Conservation (phyloP, 1,140 invertebrate species). For the Streblospio benedicti region DNA sequence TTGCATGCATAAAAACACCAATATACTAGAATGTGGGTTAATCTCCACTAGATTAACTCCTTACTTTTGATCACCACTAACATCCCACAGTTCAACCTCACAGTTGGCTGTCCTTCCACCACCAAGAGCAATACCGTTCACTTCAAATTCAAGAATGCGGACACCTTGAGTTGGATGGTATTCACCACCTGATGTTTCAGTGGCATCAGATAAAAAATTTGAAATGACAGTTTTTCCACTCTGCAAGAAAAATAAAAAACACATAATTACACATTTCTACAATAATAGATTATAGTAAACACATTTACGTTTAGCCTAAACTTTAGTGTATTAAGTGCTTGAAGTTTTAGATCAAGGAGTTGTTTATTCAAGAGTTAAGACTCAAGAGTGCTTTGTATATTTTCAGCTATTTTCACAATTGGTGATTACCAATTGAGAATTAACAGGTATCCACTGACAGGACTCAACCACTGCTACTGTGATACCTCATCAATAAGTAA, state of each 20-base stretch:
- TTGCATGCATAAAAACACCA: neutral
- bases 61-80: conserved; percentile 54
- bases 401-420: no score
- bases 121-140: conserved; percentile 46
- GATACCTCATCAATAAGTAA: no score
- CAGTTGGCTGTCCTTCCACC: conserved; percentile 50
- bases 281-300: no score
- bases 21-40: neutral
- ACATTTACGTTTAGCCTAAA: no score
- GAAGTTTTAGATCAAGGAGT: no score
- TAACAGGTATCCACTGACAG: no score
- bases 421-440: no score
- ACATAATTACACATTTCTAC: no score
- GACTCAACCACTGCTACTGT: no score
- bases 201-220: conserved; percentile 60
- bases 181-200: conserved; percentile 53
- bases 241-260: conserved; percentile 50
- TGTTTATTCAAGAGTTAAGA: no score
- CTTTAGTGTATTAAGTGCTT: no score
- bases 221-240: conserved; percentile 59
- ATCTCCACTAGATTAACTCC: neutral
- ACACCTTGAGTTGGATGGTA: conserved; percentile 59
- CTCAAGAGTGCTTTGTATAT: no score
- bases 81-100: conserved; percentile 66
- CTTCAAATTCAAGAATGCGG: conserved; percentile 63